Evolutionary conservation across 2,113 vertebrate genomes (phyloP).

Genomic region (Suricata suricatta): DNA sequence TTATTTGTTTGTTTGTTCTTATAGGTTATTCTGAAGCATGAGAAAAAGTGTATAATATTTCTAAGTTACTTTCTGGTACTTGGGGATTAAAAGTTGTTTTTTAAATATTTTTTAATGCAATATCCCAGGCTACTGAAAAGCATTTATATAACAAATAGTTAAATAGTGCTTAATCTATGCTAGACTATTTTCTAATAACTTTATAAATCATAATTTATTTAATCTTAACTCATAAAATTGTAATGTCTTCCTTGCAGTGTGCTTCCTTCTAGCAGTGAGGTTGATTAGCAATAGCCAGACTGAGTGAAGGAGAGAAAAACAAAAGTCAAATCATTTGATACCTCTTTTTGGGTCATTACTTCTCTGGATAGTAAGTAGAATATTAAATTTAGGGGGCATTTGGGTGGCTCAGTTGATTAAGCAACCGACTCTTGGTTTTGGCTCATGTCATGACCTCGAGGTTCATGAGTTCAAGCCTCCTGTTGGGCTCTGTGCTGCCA

Average conservation of each 20-base stretch:
- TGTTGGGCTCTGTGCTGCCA: too few relatives aligned
- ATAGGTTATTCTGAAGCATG: constrained; percentile 14
- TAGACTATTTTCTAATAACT: neutral
- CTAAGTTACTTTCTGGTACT: neutral
- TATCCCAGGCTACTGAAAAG: neutral
- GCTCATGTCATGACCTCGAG: too few relatives aligned
- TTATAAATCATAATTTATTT: neutral
- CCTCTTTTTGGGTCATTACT: neutral
- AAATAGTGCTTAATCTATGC: neutral
- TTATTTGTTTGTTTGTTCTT: neutral
- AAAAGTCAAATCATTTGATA: neutral
- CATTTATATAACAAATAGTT: neutral
- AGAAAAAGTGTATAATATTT: neutral
- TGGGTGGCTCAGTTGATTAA: too few relatives aligned
- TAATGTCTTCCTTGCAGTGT: neutral
- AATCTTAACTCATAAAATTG: constrained; percentile 19
- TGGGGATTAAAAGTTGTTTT: neutral
- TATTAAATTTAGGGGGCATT: neutral
- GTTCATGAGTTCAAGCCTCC: too few relatives aligned
- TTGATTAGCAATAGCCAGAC: neutral
- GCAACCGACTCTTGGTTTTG: too few relatives aligned
- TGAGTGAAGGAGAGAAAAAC: neutral
- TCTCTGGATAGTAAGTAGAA: neutral
- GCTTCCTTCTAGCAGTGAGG: neutral
- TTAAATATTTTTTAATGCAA: neutral